Conservation (phyloP, 2,797 vertebrate species). For the Gobio occitaniae region DNA sequence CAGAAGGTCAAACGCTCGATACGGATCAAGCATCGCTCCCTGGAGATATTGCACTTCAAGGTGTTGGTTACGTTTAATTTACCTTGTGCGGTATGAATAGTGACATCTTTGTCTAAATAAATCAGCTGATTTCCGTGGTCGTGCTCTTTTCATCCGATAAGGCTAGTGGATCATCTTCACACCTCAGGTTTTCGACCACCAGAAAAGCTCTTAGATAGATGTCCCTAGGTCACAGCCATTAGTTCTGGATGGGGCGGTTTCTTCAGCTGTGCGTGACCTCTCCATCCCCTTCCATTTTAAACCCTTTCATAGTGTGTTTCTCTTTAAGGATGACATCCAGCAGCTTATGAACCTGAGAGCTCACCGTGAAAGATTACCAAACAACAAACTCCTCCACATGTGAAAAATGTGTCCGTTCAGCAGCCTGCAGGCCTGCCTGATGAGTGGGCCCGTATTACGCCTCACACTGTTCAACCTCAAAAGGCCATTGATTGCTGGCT, state of each 20-base stretch:
- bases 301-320: conserved; percentile 24
- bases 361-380: conserved; percentile 25
- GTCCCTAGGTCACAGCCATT: not conserved
- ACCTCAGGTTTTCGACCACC: not conserved
- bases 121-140: conserved; percentile 2
- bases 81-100: conserved; percentile 29
- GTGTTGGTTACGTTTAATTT: conserved; percentile 41
- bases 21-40: conserved; percentile 29
- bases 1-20: conserved; percentile 43
- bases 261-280: conserved; percentile 9
- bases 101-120: conserved; percentile 34
- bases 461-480: conserved; percentile 22
- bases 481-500: conserved; percentile 14
- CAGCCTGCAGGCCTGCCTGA: conserved; percentile 1
- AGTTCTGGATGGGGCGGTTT: not conserved
- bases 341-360: conserved; percentile 5
- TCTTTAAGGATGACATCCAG: conserved; percentile 24
- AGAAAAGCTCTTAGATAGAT: conserved; percentile 25
- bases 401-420: conserved; percentile 32
- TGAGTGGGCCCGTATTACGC: not conserved
- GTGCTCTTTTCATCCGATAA: not conserved
- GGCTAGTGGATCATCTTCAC: conserved; percentile 17
- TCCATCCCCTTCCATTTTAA: conserved; percentile 4
- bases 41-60: conserved; percentile 14
- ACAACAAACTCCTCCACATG: not conserved